phyloP scores from a whole-genome alignment of 2,113 vertebrate genomes.

The Perognathus longimembris region DNA sequence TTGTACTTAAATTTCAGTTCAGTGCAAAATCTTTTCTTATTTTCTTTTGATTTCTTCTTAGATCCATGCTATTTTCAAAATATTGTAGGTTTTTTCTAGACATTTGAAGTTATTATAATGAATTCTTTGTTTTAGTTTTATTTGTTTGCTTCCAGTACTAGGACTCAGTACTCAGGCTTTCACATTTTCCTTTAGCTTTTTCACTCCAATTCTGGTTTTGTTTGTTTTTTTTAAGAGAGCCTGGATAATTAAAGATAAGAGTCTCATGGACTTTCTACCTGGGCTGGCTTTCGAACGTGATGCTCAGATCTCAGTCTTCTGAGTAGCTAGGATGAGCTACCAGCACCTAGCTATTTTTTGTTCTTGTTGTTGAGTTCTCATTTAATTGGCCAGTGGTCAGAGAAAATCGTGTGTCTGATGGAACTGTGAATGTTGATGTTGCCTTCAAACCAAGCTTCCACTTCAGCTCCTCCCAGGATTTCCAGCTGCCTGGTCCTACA shows the following conservation, averaged over 20 bases:
- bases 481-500: not conserved
- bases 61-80: too few species aligned
- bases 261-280: too few species aligned
- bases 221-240: too few species aligned
- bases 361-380: not conserved
- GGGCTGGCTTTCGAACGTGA: too few species aligned
- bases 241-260: too few species aligned
- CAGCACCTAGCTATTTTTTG: not conserved
- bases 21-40: not conserved
- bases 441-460: not conserved
- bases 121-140: too few species aligned
- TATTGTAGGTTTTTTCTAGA: not conserved
- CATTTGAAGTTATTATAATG: not conserved
- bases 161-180: too few species aligned
- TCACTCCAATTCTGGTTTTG: too few species aligned
- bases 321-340: too few species aligned
- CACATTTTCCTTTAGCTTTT: too few species aligned
- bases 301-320: too few species aligned
- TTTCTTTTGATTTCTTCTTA: not conserved
- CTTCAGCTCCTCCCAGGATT: not conserved
- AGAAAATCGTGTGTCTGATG: not conserved
- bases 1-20: not conserved
- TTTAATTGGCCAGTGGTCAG: not conserved
- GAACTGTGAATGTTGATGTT: not conserved
- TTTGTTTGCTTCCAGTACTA: too few species aligned